These are phyloP conservation scores for Ochlodes sylvanus DNA, from an alignment of 2,888 invertebrate genomes.

Conservation along the genomic window DNA sequence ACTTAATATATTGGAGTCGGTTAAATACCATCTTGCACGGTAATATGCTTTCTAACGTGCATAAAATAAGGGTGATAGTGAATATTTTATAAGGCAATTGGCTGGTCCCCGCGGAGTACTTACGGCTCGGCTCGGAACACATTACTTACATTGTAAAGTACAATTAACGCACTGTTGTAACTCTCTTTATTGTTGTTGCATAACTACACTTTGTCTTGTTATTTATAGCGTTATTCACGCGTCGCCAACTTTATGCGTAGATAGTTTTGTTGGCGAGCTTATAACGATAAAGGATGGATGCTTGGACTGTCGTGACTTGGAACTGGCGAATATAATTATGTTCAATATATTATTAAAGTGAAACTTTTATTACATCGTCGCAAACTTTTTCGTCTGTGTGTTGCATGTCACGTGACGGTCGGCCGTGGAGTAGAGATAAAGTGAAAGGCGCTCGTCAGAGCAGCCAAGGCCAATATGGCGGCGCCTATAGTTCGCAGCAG, in stretches of 20 bases:
- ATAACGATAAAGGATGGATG: neutral
- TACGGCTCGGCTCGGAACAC: slow-evolving; percentile 6
- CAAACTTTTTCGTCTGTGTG: too few relatives aligned
- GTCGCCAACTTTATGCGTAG: slow-evolving; percentile 11
- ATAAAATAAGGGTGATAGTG: neutral
- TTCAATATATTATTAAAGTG: neutral
- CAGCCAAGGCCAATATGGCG: too few relatives aligned
- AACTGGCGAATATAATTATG: neutral
- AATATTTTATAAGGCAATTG: slow-evolving; percentile 7
- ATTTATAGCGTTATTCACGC: slow-evolving; percentile 16
- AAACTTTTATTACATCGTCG: too few relatives aligned
- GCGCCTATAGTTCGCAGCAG: too few relatives aligned
- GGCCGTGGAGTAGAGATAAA: too few relatives aligned
- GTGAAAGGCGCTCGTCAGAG: too few relatives aligned
- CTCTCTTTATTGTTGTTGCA: slow-evolving; percentile 27
- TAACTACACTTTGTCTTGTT: slow-evolving; percentile 33
- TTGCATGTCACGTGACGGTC: too few relatives aligned
- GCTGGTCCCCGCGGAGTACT: slow-evolving; percentile 35
- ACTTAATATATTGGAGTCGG: neutral
- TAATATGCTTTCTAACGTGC: neutral
- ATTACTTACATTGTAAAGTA: slow-evolving; percentile 26
- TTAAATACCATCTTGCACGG: neutral
- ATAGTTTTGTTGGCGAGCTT: slow-evolving; percentile 4
- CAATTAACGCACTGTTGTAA: slow-evolving; percentile 24
- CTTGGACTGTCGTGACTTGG: neutral